These are phyloP conservation scores for Malacoraja senta DNA, from an alignment of 2,797 vertebrate species.

Conservation along the genomic window DNA sequence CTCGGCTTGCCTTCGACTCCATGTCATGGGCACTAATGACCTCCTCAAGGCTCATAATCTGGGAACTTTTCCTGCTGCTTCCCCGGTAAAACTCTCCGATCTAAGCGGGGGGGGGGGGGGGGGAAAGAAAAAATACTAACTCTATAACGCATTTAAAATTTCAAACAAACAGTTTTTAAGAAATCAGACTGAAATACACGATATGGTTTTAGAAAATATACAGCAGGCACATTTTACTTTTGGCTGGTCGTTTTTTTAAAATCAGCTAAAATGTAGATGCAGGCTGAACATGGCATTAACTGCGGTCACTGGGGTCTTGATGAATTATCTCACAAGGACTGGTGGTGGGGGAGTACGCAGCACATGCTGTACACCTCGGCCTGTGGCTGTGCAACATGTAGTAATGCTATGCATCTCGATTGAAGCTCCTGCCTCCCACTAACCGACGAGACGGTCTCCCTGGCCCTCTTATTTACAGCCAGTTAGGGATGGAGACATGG, in stretches of 20 bases:
- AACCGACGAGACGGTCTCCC: neutral
- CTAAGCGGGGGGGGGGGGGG: conserved; percentile 46
- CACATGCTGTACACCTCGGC: neutral
- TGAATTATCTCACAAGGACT: neutral
- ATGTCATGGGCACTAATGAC: conserved; percentile 66
- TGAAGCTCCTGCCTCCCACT: neutral
- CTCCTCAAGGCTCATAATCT: conserved; percentile 65
- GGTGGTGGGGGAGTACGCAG: no score
- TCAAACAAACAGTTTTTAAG: neutral
- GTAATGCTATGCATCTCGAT: neutral
- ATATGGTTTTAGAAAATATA: neutral
- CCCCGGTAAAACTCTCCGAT: conserved; percentile 58
- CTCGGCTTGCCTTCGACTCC: conserved; percentile 77
- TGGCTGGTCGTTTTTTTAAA: neutral
- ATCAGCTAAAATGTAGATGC: neutral
- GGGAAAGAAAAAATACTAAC: conserved; percentile 14
- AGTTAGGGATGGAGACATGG: neutral
- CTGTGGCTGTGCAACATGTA: neutral
- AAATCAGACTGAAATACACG: neutral
- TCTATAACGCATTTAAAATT: neutral
- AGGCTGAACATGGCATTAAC: neutral
- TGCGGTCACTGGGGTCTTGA: neutral
- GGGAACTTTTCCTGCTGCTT: conserved; percentile 57
- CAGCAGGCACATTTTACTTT: neutral
- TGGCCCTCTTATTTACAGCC: neutral